These are phyloP conservation scores for Martes martes DNA, from an alignment of 2,113 vertebrate species.

Conservation along the genomic window DNA sequence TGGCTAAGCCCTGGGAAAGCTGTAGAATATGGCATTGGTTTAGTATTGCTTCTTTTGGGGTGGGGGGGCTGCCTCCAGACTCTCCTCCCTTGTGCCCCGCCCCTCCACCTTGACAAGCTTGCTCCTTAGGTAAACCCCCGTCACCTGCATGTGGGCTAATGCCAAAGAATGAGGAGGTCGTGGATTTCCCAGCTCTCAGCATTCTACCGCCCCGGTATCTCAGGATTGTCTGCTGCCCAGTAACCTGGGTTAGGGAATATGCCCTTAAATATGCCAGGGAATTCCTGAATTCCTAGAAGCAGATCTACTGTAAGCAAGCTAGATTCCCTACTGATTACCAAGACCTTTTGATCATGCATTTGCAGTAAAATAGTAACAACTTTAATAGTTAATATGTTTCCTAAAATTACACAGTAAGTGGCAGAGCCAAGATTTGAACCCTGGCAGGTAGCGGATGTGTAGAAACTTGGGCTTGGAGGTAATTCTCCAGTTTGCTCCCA, in stretches of 20 bases:
- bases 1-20: not conserved
- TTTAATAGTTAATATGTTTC: not conserved
- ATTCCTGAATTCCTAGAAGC: slow-evolving; percentile 4
- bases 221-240: not conserved
- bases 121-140: not conserved
- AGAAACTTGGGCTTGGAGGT: not conserved
- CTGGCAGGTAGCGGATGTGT: not conserved
- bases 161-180: not conserved
- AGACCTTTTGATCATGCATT: not conserved
- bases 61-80: not conserved
- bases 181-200: not conserved
- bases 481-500: not conserved
- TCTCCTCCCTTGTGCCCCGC: not conserved
- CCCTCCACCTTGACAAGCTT: not conserved
- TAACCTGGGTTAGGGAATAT: not conserved
- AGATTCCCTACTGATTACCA: not conserved
- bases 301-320: not conserved
- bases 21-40: not conserved
- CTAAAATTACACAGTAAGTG: not conserved
- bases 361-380: not conserved
- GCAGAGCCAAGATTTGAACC: not conserved
- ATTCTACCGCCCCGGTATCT: not conserved
- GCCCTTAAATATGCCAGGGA: not conserved
- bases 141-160: not conserved
- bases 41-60: not conserved